Percentiles rank a stretch among this genome's conserved stretches.
Evolutionary conservation across 2,888 invertebrate genomes (phyloP).

Genomic region (Lepidochrysops patricia): DNA sequence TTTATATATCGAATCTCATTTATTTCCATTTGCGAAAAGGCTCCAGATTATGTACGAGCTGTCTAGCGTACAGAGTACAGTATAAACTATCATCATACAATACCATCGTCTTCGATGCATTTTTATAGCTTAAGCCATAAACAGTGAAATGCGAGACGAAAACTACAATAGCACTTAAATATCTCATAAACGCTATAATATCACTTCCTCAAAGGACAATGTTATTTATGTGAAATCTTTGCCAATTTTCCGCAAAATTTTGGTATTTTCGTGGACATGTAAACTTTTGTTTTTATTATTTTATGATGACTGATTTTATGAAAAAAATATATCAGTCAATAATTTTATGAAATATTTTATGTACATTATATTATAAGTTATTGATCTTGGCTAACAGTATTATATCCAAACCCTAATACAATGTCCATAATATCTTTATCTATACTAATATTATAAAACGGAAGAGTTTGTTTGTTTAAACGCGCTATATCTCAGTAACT

Average conservation of each 20-base stretch:
- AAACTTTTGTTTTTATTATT: slow-evolving; percentile 32
- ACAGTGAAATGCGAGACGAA: slow-evolving; percentile 41
- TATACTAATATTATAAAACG: too few relatives aligned
- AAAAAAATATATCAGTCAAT: too few relatives aligned
- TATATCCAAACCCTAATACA: too few relatives aligned
- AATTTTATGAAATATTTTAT: too few relatives aligned
- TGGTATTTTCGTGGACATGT: slow-evolving; percentile 36
- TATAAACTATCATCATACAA: slow-evolving; percentile 35
- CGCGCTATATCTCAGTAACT: too few relatives aligned
- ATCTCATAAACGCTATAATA: slow-evolving; percentile 62
- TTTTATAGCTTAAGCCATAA: slow-evolving; percentile 61
- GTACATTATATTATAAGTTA: too few relatives aligned
- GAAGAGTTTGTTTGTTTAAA: too few relatives aligned
- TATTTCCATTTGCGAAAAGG: too few relatives aligned
- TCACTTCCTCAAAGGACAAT: slow-evolving; percentile 52
- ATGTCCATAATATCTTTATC: too few relatives aligned
- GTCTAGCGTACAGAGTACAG: slow-evolving; percentile 28
- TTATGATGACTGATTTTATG: not conserved
- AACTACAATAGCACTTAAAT: slow-evolving; percentile 61
- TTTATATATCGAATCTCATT: too few relatives aligned
- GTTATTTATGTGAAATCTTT: slow-evolving; percentile 41
- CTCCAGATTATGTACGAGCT: slow-evolving; percentile 28
- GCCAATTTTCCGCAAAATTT: slow-evolving; percentile 27
- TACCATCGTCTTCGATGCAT: slow-evolving; percentile 61
- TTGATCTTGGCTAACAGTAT: too few relatives aligned